These are phyloP conservation scores for Odontesthes bonariensis DNA, from an alignment of 2,113 vertebrate species.

Conservation along the genomic window DNA sequence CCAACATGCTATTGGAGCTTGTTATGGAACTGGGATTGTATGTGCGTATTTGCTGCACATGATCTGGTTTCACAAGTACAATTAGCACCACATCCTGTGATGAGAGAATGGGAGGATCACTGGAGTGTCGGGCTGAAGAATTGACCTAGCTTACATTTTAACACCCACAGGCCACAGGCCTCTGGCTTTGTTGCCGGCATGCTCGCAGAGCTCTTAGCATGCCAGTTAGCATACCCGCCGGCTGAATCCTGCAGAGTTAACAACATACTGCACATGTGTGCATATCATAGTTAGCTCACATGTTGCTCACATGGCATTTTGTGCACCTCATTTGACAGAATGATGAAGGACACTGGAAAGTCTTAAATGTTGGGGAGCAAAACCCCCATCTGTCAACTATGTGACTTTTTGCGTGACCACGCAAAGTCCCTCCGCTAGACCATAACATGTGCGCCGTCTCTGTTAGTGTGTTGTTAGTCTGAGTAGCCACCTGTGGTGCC, in stretches of 20 bases:
- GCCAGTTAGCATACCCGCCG: slow-evolving; percentile 40
- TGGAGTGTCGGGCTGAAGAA: slow-evolving; percentile 50
- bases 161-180: slow-evolving; percentile 54
- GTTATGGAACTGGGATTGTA: slow-evolving; percentile 39
- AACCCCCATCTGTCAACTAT: background rate
- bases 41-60: slow-evolving; percentile 40
- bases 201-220: slow-evolving; percentile 42
- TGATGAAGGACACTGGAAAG: background rate
- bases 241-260: slow-evolving; percentile 19
- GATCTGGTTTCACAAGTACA: slow-evolving; percentile 53
- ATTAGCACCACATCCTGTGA: slow-evolving; percentile 48
- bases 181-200: slow-evolving; percentile 57
- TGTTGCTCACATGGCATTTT: slow-evolving; percentile 3
- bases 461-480: slow-evolving; percentile 20
- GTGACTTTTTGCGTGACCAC: slow-evolving; percentile 3
- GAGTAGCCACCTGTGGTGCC: slow-evolving; percentile 69
- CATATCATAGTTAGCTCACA: background rate
- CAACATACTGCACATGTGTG: slow-evolving; percentile 12
- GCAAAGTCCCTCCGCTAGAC: slow-evolving; percentile 16
- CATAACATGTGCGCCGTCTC: slow-evolving; percentile 32
- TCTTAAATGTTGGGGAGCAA: background rate
- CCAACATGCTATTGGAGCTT: slow-evolving; percentile 43
- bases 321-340: background rate
- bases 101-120: slow-evolving; percentile 39
- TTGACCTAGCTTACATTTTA: slow-evolving; percentile 65